Evolutionary conservation across 2,797 vertebrate genomes (phyloP), one percentile per base, ranked within the genome.

Genomic region (Tauraco hartlaubi): DNA sequence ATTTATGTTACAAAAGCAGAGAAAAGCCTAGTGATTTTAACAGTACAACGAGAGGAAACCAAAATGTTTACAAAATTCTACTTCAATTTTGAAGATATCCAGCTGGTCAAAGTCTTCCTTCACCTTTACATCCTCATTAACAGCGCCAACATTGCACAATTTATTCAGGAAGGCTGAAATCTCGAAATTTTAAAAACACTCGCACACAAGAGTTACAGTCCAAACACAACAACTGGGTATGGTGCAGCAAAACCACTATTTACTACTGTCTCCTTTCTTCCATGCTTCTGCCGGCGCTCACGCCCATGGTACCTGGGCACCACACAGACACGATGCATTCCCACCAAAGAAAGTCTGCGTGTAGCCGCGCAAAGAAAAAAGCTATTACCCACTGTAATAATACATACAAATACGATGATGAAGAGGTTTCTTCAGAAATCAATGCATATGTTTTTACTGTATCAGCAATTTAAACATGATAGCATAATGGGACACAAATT

Each of bases 401-500:
- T 39, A 82, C 79, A 92, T 54, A 92, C 48, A 97, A 97, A 96
- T 85, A 71, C 44, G 73, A 75, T 64, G 92, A 92, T 88, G 76
- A 94, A 93, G 84, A 91, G 72, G 31, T 77, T 96, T 77, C 76
- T 81, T 86, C 68, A 90, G 84, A 93, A 96, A 94, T 94, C 95
- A 94, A 94, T 82, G 83, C 88, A 71, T 76, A 82, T 96, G 79
- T 94, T 96, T 95, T 91, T 94, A 96, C 90, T 94, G 74, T 84
- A 96, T 97, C 97, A 97, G 90, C 93, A 97, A 97, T 96, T 96
- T 80, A 96, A 94, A 95, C 79, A 88, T 66, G 88, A 94, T 92
- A 97, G 91, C 94, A 96, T 96, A 96, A 97, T 94, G 91, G 95
- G 61, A 90, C 76, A 88, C 61, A 97, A 96, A 96, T 80, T 96